A percentile compares a stretch with the other conserved stretches of the same genome.
Evolutionary conservation across 2,797 vertebrate genomes (phyloP).

Genomic region (Amblyraja radiata): DNA sequence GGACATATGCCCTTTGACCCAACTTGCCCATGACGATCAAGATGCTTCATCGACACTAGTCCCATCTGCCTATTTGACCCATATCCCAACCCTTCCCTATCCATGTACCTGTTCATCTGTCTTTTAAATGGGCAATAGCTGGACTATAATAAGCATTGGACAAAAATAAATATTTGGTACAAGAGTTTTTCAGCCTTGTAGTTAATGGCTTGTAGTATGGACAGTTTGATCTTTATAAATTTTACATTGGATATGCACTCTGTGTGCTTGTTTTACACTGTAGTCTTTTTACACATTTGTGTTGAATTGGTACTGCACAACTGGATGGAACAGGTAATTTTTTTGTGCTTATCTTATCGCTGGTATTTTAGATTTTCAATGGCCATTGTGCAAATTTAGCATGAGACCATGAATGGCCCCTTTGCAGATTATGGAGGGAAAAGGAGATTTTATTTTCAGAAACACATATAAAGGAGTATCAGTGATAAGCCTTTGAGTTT

Average conservation of each 20-base stretch:
- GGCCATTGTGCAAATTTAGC: background rate
- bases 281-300: constrained; percentile 35
- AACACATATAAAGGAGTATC: background rate
- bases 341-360: constrained; percentile 32
- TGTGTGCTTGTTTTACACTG: constrained; percentile 37
- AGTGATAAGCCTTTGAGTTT: constrained; percentile 4
- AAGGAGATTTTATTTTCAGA: background rate
- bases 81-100: background rate
- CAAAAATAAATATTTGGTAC: background rate
- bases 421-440: constrained; percentile 1
- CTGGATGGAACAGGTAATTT: constrained; percentile 28
- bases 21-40: too few species aligned
- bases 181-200: background rate
- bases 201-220: background rate
- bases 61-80: too few species aligned
- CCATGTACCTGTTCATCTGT: background rate
- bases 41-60: too few species aligned
- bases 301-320: constrained; percentile 36
- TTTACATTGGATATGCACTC: constrained; percentile 28
- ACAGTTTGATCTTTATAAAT: background rate
- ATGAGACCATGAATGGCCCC: background rate
- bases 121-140: background rate
- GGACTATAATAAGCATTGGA: background rate
- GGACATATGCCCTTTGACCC: too few species aligned
- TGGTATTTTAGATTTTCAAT: constrained; percentile 32